phyloP scores from a whole-genome alignment of 2,888 invertebrate species.

The Arctia plantaginis region DNA sequence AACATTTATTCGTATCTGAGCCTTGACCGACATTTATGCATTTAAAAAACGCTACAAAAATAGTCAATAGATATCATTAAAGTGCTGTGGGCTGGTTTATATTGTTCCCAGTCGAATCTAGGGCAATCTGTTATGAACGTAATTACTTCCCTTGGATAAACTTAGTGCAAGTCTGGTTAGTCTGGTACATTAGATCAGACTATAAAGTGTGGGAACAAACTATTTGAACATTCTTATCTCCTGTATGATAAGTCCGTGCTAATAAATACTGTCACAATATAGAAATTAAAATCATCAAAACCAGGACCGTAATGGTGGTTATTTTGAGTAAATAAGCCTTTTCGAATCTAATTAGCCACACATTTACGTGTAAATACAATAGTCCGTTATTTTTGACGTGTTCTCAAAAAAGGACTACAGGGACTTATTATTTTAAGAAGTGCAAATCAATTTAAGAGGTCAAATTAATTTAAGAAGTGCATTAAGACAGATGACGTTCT shows the following conservation, averaged over 20 bases:
- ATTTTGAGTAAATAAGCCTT: not conserved
- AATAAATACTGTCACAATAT: not conserved
- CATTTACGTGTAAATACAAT: too few relatives aligned
- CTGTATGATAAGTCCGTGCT: not conserved
- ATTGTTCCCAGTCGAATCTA: constrained; percentile 20
- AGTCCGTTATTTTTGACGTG: not conserved
- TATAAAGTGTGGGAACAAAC: not conserved
- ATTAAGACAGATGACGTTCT: not conserved
- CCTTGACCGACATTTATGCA: constrained; percentile 16
- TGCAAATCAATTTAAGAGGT: too few relatives aligned
- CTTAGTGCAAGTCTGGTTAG: constrained; percentile 2
- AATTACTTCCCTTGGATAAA: constrained; percentile 14
- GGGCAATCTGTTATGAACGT: constrained; percentile 16
- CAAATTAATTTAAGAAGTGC: not conserved
- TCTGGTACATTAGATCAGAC: constrained; percentile 3
- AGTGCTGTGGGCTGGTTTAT: constrained; percentile 18
- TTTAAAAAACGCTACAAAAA: constrained; percentile 20
- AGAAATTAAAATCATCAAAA: not conserved
- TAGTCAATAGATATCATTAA: constrained; percentile 17
- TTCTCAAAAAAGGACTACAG: not conserved
- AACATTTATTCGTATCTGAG: constrained; percentile 4
- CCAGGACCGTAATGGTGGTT: not conserved
- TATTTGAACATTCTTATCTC: not conserved
- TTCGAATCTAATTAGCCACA: too few relatives aligned
- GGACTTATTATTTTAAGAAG: too few relatives aligned